Base-by-base conservation (phyloP, 2,113 vertebrate genomes). In the Lota lota region DNA sequence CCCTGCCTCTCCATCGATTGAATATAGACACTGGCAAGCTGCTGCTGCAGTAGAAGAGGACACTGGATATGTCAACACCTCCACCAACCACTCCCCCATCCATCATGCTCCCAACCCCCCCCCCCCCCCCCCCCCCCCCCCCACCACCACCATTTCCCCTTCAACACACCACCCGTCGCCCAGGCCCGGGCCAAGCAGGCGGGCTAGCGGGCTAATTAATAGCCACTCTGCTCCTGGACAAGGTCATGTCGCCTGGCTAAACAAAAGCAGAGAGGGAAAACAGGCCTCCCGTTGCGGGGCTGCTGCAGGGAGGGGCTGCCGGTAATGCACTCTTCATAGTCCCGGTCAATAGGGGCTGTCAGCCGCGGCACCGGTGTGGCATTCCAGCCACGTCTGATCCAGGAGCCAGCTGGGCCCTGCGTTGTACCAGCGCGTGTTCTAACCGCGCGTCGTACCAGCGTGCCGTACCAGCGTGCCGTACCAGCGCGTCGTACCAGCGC, bases 1-100 rank as follows among this genome's bases (percentile, higher is more conserved):
- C n/a, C n/a, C n/a, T n/a, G 57, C 73, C 67, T 67, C 74, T 62
- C 76, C 69, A 89, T 88, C 83, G 88, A 88, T 90, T 59, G 61
- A 53, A 61, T 69, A 76, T 59, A 81, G 73, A 85, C 80, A 65
- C 17, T 14, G 68, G 66, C 75, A 76, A 78, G 75, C 76, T 69
- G 71, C 70, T 67, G 74, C 67, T 50, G 51, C 17, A 53, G 51
- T 53, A 4, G 51, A 17, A 10, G 12, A 53, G 51, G 51, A 6
- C 21, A 71, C 72, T 22, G 63, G 74, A 73, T 72, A 33, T 33
- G 28, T 33, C 28, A 33, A 33, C 28, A 33, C 28, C 28, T 33
- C 4, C 28, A 33, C 28, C 28, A 33, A 4, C 28, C 4, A 33
- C 28, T 33, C 28, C 28, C 28, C 28, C 28, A 33, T 33, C 28